Evolutionary conservation across 1,140 invertebrate genomes (phyloP).

Genomic region (Orussus abietinus): DNA sequence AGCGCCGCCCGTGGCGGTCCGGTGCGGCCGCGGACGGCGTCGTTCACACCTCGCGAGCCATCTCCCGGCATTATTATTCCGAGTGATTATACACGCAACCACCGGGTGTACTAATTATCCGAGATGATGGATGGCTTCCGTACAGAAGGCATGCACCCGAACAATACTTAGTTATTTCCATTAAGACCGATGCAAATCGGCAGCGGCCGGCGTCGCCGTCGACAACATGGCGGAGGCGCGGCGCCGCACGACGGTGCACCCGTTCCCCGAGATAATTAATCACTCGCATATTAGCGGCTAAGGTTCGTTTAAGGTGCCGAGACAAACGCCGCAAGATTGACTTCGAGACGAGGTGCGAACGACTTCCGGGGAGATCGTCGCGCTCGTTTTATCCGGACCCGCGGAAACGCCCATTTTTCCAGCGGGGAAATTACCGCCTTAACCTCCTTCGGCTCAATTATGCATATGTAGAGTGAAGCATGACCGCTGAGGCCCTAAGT

Average conservation of each 20-base stretch:
- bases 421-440: too few relatives aligned
- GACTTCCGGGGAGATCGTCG: not conserved
- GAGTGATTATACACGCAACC: conserved; percentile 41
- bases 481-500: too few relatives aligned
- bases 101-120: conserved; percentile 45
- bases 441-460: too few relatives aligned
- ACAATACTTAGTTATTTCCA: conserved; percentile 47
- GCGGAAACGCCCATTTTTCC: too few relatives aligned
- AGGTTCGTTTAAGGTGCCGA: conserved; percentile 22
- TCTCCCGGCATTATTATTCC: conserved; percentile 37
- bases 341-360: not conserved
- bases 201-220: conserved; percentile 19
- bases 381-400: conserved; percentile 1
- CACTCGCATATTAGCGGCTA: conserved; percentile 23
- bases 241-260: too few relatives aligned
- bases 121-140: conserved; percentile 46
- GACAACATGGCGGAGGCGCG: conserved; percentile 24
- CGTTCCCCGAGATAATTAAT: conserved; percentile 32
- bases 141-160: conserved; percentile 32
- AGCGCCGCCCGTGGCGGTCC: not conserved
- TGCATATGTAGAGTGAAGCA: too few relatives aligned
- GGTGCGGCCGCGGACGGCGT: not conserved
- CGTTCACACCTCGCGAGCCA: not conserved
- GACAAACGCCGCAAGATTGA: conserved; percentile 10
- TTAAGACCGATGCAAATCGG: conserved; percentile 30